Conservation (phyloP, 2,888 invertebrate genomes). For the Orthosia cruda region DNA sequence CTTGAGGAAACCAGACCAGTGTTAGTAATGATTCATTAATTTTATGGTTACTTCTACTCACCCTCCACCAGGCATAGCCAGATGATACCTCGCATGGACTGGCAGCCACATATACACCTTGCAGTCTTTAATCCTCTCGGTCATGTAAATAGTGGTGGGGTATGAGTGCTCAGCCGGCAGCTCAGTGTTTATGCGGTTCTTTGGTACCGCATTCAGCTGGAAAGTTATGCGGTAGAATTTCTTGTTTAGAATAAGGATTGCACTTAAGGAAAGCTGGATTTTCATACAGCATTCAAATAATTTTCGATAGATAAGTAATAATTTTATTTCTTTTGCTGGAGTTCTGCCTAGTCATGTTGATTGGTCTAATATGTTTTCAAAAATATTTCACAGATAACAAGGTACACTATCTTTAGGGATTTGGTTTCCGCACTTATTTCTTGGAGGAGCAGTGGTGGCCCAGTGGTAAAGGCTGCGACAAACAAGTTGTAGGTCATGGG, state of each 20-base stretch:
- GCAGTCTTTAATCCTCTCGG: constrained; percentile 71
- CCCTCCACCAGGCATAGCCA: constrained; percentile 81
- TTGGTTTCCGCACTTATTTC: too few species aligned
- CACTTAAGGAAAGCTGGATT: background rate
- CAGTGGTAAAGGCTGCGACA: too few species aligned
- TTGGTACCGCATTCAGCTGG: constrained; percentile 78
- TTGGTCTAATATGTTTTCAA: too few species aligned
- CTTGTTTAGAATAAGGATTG: background rate
- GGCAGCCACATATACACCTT: constrained; percentile 79
- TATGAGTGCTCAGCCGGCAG: constrained; percentile 78
- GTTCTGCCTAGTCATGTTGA: too few species aligned
- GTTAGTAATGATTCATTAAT: too few species aligned
- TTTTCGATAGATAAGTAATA: too few species aligned
- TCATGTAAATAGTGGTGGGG: constrained; percentile 77
- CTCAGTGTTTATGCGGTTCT: constrained; percentile 82
- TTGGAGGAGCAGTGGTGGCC: too few species aligned
- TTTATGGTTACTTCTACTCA: constrained; percentile 64
- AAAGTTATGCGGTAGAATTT: background rate
- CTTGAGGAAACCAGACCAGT: too few species aligned
- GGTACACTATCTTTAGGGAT: too few species aligned
- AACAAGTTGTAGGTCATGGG: too few species aligned
- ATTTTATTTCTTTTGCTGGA: too few species aligned
- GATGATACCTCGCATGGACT: constrained; percentile 86
- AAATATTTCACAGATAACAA: too few species aligned
- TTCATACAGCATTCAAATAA: background rate